Conservation (phyloP, 2,113 vertebrate genomes). For the Ceyx margarethae region DNA sequence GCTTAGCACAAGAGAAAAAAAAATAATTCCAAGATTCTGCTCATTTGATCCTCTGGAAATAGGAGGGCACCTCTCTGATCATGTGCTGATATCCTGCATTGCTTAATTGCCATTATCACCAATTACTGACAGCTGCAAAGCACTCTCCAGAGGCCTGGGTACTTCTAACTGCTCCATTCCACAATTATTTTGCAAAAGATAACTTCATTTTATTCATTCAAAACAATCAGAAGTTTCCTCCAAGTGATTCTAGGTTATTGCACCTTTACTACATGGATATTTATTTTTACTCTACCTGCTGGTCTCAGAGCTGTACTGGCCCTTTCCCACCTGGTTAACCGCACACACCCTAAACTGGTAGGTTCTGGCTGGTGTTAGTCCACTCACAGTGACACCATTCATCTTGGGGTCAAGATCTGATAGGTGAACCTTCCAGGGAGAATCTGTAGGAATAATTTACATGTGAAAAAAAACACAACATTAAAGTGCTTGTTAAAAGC, state of each 20-base stretch:
- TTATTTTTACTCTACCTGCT: slow-evolving; percentile 77
- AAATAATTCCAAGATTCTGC: background rate
- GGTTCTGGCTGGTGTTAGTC: slow-evolving; percentile 90
- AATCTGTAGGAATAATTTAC: slow-evolving; percentile 76
- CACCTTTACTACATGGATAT: fast-evolving
- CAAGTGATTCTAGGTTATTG: too few relatives aligned
- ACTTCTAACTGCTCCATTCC: background rate
- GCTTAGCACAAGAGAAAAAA: background rate
- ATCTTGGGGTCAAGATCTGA: slow-evolving; percentile 82
- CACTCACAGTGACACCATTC: slow-evolving; percentile 81
- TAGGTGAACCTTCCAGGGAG: slow-evolving; percentile 93
- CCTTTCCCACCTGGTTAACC: slow-evolving; percentile 93
- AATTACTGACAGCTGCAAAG: background rate
- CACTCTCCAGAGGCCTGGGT: background rate
- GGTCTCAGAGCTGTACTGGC: slow-evolving; percentile 91
- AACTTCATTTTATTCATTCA: background rate
- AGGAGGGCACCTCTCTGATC: background rate
- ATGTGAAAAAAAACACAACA: background rate
- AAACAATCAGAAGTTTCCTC: background rate
- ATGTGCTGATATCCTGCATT: background rate
- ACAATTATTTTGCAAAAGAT: background rate
- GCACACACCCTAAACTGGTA: slow-evolving; percentile 94
- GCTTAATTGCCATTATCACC: background rate
- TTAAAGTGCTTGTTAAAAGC: background rate
- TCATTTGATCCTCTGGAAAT: background rate